Percentiles rank a stretch among this genome's conserved stretches.
Conservation (phyloP, 1,140 invertebrate species). For the Lethrus apterus region DNA sequence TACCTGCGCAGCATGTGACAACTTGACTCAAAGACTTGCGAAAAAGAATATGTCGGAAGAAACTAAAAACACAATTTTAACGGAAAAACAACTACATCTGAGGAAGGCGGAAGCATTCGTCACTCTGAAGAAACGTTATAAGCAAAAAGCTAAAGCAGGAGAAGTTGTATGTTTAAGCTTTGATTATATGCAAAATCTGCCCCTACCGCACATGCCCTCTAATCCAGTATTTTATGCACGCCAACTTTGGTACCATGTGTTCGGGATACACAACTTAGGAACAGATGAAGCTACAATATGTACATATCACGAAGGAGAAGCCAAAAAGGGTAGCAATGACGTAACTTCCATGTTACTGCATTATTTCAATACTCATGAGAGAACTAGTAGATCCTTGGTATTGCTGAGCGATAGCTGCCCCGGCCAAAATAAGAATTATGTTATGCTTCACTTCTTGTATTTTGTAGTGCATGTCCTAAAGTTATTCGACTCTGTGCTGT, state of each 20-base stretch:
- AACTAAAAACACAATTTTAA: slow-evolving; percentile 3
- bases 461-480: neutral
- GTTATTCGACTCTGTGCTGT: neutral
- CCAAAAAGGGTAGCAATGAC: slow-evolving; percentile 23
- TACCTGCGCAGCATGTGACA: slow-evolving; percentile 18
- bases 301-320: slow-evolving; percentile 24
- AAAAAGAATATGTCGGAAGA: neutral
- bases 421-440: slow-evolving; percentile 5
- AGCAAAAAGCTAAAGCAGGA: slow-evolving; percentile 11
- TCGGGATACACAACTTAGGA: slow-evolving; percentile 20
- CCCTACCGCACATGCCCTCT: slow-evolving; percentile 19
- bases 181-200: slow-evolving; percentile 23
- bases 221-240: slow-evolving; percentile 21
- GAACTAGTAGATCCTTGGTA: neutral
- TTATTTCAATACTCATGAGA: slow-evolving; percentile 19
- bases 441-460: slow-evolving; percentile 4
- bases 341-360: slow-evolving; percentile 22
- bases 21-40: slow-evolving; percentile 12
- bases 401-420: slow-evolving; percentile 1
- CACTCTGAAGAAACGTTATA: slow-evolving; percentile 14
- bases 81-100: slow-evolving; percentile 17
- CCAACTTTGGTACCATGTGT: slow-evolving; percentile 22
- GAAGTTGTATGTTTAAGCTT: slow-evolving; percentile 11
- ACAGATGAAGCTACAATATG: slow-evolving; percentile 19
- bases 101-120: slow-evolving; percentile 15